Conservation (phyloP, 2,888 invertebrate species). For the Meliscaeva auricollis region DNA sequence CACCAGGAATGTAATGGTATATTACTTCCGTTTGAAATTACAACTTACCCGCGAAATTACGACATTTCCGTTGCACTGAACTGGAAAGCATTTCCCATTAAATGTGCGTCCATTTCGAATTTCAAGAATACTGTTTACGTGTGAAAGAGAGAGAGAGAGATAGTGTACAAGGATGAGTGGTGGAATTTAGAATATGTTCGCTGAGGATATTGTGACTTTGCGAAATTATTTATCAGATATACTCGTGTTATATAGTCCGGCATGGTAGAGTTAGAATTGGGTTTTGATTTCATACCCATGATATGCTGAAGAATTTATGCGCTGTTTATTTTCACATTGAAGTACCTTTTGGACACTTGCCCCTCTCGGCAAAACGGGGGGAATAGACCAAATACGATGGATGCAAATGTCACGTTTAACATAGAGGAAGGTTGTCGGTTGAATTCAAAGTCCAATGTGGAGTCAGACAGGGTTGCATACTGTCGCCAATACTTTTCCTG, state of each 20-base stretch:
- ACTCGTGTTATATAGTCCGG: not conserved
- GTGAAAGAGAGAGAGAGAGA: not conserved
- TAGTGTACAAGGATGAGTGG: not conserved
- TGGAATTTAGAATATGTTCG: slow-evolving; percentile 31
- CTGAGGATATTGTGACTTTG: slow-evolving; percentile 22
- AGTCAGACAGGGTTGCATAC: no score
- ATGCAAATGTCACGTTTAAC: no score
- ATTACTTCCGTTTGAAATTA: slow-evolving; percentile 40
- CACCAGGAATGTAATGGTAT: slow-evolving; percentile 35
- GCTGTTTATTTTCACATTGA: no score
- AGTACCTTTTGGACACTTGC: no score
- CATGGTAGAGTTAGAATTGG: not conserved
- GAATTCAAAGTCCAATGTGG: no score
- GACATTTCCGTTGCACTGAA: slow-evolving; percentile 48
- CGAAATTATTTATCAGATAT: not conserved
- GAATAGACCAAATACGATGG: no score
- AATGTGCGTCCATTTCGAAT: slow-evolving; percentile 33
- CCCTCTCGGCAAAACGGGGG: no score
- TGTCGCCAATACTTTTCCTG: no score
- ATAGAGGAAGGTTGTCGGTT: no score
- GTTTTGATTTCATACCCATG: no score
- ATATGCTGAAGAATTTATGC: no score
- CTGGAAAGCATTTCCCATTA: slow-evolving; percentile 35
- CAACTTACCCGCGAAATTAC: slow-evolving; percentile 43
- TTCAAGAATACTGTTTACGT: slow-evolving; percentile 13